A percentile compares a stretch with the other conserved stretches of the same genome.
phyloP scores from a whole-genome alignment of 2,888 invertebrate species.

The Acanthosoma haemorrhoidale region DNA sequence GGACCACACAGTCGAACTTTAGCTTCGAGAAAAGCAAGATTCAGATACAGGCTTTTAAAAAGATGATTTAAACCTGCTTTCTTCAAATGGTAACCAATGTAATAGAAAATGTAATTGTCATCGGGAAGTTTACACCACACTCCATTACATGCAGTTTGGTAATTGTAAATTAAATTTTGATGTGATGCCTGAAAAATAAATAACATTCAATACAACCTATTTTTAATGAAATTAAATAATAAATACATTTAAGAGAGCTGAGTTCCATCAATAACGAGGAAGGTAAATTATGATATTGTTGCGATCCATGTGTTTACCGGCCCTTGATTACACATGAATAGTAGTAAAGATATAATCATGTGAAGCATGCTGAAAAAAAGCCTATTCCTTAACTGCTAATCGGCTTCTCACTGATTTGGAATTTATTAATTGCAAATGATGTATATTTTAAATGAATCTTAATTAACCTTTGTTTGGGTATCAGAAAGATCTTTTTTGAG shows the following conservation, averaged over 20 bases:
- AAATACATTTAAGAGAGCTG: too few species aligned
- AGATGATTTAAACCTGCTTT: constrained; percentile 49
- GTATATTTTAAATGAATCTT: not conserved
- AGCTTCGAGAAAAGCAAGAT: constrained; percentile 64
- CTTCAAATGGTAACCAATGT: constrained; percentile 64
- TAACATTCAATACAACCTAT: too few species aligned
- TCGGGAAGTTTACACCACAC: constrained; percentile 57
- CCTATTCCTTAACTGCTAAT: too few species aligned
- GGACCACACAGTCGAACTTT: constrained; percentile 63
- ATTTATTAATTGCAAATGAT: too few species aligned
- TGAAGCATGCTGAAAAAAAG: not conserved
- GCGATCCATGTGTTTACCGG: too few species aligned
- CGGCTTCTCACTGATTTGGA: too few species aligned
- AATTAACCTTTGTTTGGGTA: not conserved
- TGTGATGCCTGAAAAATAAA: constrained; percentile 51
- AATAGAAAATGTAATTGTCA: constrained; percentile 68
- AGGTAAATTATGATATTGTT: too few species aligned
- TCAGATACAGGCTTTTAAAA: constrained; percentile 58
- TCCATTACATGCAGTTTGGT: constrained; percentile 50
- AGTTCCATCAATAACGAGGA: too few species aligned
- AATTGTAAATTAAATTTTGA: constrained; percentile 55
- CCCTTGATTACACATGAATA: too few species aligned
- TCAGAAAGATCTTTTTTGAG: constrained; percentile 46
- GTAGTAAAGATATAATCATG: too few species aligned
- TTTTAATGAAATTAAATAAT: too few species aligned